phyloP scores from a whole-genome alignment of 2,113 vertebrate genomes.

The Lagopus leucura region DNA sequence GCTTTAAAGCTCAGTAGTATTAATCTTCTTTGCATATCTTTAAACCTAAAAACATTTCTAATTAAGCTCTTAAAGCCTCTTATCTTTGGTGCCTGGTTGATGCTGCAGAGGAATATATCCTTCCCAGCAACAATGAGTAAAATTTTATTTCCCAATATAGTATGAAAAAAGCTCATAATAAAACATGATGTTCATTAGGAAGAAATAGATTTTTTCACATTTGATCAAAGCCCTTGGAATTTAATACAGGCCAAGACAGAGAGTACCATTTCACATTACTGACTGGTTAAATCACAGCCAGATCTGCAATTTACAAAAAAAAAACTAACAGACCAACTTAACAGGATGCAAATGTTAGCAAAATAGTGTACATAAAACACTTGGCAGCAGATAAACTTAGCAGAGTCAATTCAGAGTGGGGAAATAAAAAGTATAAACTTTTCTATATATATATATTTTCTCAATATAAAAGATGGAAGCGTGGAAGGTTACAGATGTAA shows the following conservation, averaged over 20 bases:
- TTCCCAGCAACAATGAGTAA: not conserved
- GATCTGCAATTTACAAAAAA: not conserved
- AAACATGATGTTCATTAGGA: constrained; percentile 53
- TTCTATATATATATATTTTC: too few relatives aligned
- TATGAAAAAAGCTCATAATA: constrained; percentile 54
- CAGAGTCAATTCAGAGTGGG: not conserved
- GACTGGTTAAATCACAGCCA: not conserved
- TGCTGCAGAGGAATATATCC: not conserved
- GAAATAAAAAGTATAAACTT: too few relatives aligned
- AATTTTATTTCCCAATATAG: constrained; percentile 48
- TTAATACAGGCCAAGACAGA: constrained; percentile 45
- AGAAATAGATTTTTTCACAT: constrained; percentile 30
- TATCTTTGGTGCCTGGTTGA: constrained; percentile 51
- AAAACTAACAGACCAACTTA: not conserved
- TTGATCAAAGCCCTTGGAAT: constrained; percentile 47
- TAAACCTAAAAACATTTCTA: constrained; percentile 58
- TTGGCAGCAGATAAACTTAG: not conserved
- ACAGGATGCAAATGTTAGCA: not conserved
- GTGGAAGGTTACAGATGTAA: not conserved
- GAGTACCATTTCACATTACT: not conserved
- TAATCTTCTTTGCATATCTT: constrained; percentile 64
- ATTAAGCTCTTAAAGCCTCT: constrained; percentile 69
- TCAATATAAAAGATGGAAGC: too few relatives aligned
- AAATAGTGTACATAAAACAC: not conserved
- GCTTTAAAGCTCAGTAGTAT: constrained; percentile 11